Conservation (phyloP, 2,797 vertebrate species). For the Ceyx erithaca region DNA sequence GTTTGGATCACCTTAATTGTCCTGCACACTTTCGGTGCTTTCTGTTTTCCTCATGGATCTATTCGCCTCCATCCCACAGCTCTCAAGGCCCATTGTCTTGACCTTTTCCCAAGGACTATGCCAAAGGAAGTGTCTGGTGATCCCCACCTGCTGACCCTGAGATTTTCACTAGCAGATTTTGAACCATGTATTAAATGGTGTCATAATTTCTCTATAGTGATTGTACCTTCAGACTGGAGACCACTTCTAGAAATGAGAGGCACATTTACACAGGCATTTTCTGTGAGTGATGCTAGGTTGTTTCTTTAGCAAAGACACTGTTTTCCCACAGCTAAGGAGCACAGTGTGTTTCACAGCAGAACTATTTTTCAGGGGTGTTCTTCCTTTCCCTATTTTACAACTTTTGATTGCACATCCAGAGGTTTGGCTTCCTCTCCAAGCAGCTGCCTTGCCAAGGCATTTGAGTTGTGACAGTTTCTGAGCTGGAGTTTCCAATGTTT, state of each 20-base stretch:
- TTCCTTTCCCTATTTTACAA: constrained; percentile 58
- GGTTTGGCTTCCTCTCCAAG: constrained; percentile 53
- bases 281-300: neutral
- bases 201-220: neutral
- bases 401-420: constrained; percentile 59
- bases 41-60: neutral
- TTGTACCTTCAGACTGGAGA: neutral
- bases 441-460: constrained; percentile 44
- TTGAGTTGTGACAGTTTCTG: constrained; percentile 37
- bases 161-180: neutral
- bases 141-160: neutral
- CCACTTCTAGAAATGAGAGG: neutral
- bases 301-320: neutral
- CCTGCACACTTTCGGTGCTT: neutral
- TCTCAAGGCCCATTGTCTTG: neutral
- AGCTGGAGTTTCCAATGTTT: constrained; percentile 62
- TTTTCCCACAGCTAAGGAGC: constrained; percentile 32
- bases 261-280: neutral
- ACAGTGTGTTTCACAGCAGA: neutral
- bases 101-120: neutral
- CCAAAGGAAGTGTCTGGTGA: neutral
- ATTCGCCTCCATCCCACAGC: neutral
- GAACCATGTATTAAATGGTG: neutral
- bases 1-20: neutral
- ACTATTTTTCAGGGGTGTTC: constrained; percentile 57